phyloP scores from a whole-genome alignment of 2,888 invertebrate species.

The Dendrolimus pini region DNA sequence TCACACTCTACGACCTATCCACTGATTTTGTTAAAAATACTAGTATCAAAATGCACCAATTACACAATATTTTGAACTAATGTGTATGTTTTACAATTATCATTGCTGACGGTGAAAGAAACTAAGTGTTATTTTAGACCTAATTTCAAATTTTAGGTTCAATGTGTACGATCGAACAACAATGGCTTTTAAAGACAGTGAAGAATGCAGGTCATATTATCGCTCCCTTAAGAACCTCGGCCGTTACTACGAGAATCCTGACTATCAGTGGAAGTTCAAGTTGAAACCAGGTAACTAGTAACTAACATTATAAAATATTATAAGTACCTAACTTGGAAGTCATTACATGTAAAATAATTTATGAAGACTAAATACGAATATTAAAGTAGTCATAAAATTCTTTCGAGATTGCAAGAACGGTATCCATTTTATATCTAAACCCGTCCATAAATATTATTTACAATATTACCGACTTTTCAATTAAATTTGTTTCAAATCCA shows the following conservation, averaged over 20 bases:
- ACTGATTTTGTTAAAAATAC: slow-evolving; percentile 18
- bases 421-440: no score
- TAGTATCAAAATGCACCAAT: background rate
- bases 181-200: slow-evolving; percentile 68
- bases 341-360: no score
- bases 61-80: no score
- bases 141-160: slow-evolving; percentile 57
- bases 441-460: no score
- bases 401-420: no score
- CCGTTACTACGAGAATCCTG: slow-evolving; percentile 62
- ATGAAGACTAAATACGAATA: no score
- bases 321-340: no score
- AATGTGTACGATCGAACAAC: slow-evolving; percentile 86
- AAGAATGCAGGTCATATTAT: slow-evolving; percentile 78
- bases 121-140: no score
- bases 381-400: no score
- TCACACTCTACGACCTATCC: slow-evolving; percentile 48
- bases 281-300: slow-evolving; percentile 68
- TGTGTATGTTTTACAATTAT: no score
- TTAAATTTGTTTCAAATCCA: background rate
- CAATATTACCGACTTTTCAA: background rate
- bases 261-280: slow-evolving; percentile 77
- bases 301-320: no score
- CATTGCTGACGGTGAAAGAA: no score
- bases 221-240: slow-evolving; percentile 72